These are phyloP conservation scores for Netelia inedita DNA, from an alignment of 2,888 invertebrate species.

Conservation along the genomic window DNA sequence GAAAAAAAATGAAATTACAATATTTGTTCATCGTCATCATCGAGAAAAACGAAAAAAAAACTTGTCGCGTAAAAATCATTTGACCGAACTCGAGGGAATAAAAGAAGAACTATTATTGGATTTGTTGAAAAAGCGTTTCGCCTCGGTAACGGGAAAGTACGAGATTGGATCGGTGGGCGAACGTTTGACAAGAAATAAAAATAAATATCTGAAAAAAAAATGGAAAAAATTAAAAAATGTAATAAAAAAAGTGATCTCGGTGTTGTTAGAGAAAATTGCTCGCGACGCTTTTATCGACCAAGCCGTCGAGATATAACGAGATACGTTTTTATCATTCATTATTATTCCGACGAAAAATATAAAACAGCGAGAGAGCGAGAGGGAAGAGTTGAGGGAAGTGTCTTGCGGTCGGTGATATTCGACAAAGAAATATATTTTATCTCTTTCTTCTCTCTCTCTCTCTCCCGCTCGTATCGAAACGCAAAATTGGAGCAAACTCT, in stretches of 20 bases:
- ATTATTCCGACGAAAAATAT: constrained; percentile 1
- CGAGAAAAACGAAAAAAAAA: no score
- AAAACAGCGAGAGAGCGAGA: background rate
- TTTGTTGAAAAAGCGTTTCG: constrained; percentile 9
- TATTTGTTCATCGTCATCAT: no score
- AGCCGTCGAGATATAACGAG: constrained; percentile 24
- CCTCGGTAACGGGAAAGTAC: constrained; percentile 41
- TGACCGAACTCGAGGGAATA: no score
- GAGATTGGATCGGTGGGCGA: constrained; percentile 3
- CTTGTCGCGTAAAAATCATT: no score
- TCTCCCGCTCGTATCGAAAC: constrained; percentile 60
- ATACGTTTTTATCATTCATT: constrained; percentile 60
- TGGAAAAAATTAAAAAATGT: constrained; percentile 18
- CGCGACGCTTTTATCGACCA: constrained; percentile 61
- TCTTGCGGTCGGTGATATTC: constrained; percentile 12
- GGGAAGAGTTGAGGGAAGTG: constrained; percentile 9
- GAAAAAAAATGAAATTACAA: no score
- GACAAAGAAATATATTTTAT: constrained; percentile 26
- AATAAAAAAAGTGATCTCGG: background rate
- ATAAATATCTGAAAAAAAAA: no score
- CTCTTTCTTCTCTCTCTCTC: background rate
- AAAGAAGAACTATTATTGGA: constrained; percentile 3
- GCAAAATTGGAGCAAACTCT: constrained; percentile 76
- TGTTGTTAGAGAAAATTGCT: constrained; percentile 20
- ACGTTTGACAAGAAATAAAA: constrained; percentile 25